These are phyloP conservation scores for Iguana delicatissima DNA, from an alignment of 2,797 vertebrate genomes.

Conservation along the genomic window DNA sequence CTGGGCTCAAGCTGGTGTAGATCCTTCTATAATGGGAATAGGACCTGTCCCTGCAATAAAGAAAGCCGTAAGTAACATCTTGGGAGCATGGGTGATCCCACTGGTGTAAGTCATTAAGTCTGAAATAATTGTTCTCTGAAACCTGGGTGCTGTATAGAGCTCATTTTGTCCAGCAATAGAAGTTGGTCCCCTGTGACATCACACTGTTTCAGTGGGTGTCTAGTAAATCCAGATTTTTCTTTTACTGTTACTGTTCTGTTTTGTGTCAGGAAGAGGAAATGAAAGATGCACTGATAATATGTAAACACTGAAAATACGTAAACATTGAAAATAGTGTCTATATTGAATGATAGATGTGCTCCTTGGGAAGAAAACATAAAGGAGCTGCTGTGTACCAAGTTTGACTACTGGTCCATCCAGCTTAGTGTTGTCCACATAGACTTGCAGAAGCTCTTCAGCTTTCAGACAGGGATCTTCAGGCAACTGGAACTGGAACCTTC, in stretches of 20 bases:
- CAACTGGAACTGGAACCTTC: background rate
- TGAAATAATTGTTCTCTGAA: background rate
- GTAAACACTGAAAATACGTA: background rate
- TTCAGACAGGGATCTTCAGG: background rate
- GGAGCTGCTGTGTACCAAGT: background rate
- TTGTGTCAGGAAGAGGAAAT: background rate
- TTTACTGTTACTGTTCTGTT: background rate
- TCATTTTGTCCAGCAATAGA: background rate
- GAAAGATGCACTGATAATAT: background rate
- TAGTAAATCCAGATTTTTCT: background rate
- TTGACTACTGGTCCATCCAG: background rate
- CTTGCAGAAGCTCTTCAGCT: background rate
- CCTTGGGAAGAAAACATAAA: background rate
- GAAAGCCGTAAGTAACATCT: constrained; percentile 88
- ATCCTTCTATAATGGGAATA: constrained; percentile 94
- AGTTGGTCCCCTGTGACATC: background rate
- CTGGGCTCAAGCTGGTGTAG: constrained; percentile 92
- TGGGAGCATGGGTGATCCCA: background rate
- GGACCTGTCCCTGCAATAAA: constrained; percentile 93
- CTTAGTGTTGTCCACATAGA: background rate
- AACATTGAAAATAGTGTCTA: no score
- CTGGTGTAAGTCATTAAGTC: background rate
- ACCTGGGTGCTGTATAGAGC: background rate
- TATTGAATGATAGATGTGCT: background rate
- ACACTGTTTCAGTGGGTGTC: background rate